Base-by-base conservation (phyloP, 2,113 vertebrate species). In the Proteles cristata region DNA sequence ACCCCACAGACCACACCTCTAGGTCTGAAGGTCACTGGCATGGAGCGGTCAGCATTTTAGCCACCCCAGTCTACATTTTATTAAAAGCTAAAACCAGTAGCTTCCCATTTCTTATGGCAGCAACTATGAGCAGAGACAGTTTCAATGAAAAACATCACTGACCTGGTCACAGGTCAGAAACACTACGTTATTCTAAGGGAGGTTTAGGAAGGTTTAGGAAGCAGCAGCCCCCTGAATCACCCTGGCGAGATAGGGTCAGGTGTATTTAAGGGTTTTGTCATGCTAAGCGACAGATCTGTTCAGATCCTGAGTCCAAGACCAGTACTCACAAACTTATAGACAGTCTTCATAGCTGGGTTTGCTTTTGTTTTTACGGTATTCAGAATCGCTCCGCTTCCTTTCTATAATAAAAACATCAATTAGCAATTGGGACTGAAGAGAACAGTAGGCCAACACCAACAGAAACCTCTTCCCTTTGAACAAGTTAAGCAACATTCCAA, bases 271-370 rank as follows among this genome's bases (percentile, higher is more conserved):
- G 53, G 86, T 73, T 79, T 91, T 11, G 63, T 55, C 74, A 94
- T 69, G 97, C 79, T 88, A 93, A 76, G 96, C 82, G 68, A 96
- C 93, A 87, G 87, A 12, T 0, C 3, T 96, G 93, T 96, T 96
- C 96, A 97, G 89, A 82, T 97, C 97, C 94, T 76, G 95, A 97
- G 94, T 94, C 96, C 50, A 66, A 63, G 86, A 97, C 91, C 50
- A 11, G 10, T 98, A 99, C 99, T 99, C 99, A 99, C 99, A 98
- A 99, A 99, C 98, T 99, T 99, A 98, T 99, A 99, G 97, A 99
- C 99, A 0, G 99, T 99, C 98, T 99, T 99, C 99, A 99, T 99
- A 77, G 99, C 99, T 0, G 99, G 99, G 97, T 99, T 99, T 19
- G 99, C 99, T 98, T 99, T 99, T 10, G 99, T 99, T 99, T 99